Conservation (phyloP, 2,888 invertebrate genomes). For the Cantharis nigra region DNA sequence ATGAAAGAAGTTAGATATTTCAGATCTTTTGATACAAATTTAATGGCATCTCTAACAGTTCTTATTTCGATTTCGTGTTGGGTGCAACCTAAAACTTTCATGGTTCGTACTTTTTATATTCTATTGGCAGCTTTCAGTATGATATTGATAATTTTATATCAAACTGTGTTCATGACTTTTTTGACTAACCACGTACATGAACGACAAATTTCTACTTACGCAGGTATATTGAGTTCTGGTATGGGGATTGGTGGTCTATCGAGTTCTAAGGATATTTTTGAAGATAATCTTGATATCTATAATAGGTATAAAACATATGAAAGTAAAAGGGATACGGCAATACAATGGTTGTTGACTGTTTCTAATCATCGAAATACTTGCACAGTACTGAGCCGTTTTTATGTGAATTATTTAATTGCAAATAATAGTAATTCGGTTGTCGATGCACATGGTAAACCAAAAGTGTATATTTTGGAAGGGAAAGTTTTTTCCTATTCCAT, state of each 20-base stretch:
- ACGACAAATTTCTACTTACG: constrained; percentile 60
- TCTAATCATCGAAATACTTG: constrained; percentile 34
- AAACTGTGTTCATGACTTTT: constrained; percentile 63
- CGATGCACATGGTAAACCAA: constrained; percentile 23
- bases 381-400: constrained; percentile 39
- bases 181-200: constrained; percentile 61
- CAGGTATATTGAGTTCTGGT: constrained; percentile 59
- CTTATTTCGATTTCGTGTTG: constrained; percentile 59
- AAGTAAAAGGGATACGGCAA: constrained; percentile 29
- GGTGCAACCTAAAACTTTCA: constrained; percentile 57
- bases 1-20: constrained; percentile 8
- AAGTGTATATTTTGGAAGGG: constrained; percentile 34
- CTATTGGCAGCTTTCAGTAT: constrained; percentile 60
- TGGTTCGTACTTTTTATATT: constrained; percentile 61
- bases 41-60: constrained; percentile 43
- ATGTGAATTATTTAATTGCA: constrained; percentile 34
- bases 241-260: constrained; percentile 57
- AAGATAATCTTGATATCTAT: constrained; percentile 27
- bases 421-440: constrained; percentile 23
- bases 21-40: constrained; percentile 24
- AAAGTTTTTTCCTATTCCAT: constrained; percentile 61
- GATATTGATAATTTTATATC: constrained; percentile 60
- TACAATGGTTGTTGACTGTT: constrained; percentile 35
- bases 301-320: constrained; percentile 32
- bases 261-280: constrained; percentile 52